Conservation (phyloP, 2,888 invertebrate genomes). For the Xanthorhoe spadicearia region DNA sequence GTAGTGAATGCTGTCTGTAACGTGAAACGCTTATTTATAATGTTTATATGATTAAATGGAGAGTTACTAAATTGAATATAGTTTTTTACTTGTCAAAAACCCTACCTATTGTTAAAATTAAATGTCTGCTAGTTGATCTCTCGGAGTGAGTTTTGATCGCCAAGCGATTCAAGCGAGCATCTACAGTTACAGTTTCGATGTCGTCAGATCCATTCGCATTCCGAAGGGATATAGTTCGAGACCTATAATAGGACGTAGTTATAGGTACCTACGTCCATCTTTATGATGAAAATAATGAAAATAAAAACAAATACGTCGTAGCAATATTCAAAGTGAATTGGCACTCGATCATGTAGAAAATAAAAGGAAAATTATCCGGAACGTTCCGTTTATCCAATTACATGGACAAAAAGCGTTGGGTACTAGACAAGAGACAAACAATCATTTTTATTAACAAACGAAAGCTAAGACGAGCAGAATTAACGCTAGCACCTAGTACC, state of each 20-base stretch:
- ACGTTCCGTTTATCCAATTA: slow-evolving; percentile 12
- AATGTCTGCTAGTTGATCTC: too few species aligned
- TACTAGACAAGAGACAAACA: background rate
- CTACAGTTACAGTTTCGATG: too few species aligned
- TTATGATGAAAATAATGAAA: too few species aligned
- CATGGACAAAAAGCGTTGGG: background rate
- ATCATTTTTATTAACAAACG: background rate
- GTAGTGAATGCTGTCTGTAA: slow-evolving; percentile 38
- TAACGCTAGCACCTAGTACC: too few species aligned
- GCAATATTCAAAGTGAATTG: slow-evolving; percentile 1
- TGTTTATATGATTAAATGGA: slow-evolving; percentile 70
- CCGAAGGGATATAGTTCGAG: too few species aligned
- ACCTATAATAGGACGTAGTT: too few species aligned
- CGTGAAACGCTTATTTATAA: slow-evolving; percentile 67
- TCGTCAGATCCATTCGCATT: too few species aligned
- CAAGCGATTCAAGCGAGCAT: too few species aligned
- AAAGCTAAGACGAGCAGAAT: background rate
- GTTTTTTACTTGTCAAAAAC: slow-evolving; percentile 39
- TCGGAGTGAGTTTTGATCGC: too few species aligned
- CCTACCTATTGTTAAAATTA: too few species aligned
- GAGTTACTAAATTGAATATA: slow-evolving; percentile 51
- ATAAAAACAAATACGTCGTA: background rate
- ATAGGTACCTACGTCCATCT: background rate
- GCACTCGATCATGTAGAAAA: slow-evolving; percentile 18
- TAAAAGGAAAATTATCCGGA: slow-evolving; percentile 11